Conservation (phyloP, 1,140 invertebrate species). For the Procambarus clarkii region DNA sequence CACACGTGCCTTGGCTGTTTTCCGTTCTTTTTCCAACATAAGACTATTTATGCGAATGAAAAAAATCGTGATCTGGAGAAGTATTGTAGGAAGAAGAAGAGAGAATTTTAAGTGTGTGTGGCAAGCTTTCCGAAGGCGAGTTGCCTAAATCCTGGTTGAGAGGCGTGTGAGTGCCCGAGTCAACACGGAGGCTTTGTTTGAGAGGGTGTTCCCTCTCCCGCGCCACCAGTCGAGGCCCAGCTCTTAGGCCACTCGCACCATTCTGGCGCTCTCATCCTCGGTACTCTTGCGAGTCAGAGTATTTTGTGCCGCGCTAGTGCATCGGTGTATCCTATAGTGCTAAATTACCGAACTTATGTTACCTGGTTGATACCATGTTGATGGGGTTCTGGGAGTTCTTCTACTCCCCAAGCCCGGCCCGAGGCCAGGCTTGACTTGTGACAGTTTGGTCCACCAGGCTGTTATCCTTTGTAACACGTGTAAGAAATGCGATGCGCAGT, state of each 20-base stretch:
- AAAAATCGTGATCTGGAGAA: constrained; percentile 13
- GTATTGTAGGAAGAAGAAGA: background rate
- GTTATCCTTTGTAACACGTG: no score
- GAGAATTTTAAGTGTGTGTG: constrained; percentile 19
- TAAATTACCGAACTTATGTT: no score
- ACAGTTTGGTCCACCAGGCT: no score
- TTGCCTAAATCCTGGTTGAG: constrained; percentile 48
- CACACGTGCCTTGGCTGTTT: constrained; percentile 13
- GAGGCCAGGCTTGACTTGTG: no score
- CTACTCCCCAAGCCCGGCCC: no score
- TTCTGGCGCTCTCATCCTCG: background rate
- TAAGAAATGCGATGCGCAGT: no score
- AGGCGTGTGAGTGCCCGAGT: constrained; percentile 43
- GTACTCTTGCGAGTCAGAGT: no score
- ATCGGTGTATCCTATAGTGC: background rate
- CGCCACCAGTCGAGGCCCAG: constrained; percentile 43
- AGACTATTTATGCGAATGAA: constrained; percentile 26
- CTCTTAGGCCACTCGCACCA: constrained; percentile 25
- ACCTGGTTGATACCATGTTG: no score
- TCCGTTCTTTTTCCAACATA: constrained; percentile 3
- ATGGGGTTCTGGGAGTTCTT: no score
- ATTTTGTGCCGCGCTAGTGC: background rate
- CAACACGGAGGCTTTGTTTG: constrained; percentile 47
- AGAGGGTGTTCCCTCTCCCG: constrained; percentile 51
- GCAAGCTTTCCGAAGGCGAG: constrained; percentile 34